Percentiles rank a stretch among this genome's conserved stretches.
Evolutionary conservation across 2,113 vertebrate genomes (phyloP).

Genomic region (Vireo altiloquus): DNA sequence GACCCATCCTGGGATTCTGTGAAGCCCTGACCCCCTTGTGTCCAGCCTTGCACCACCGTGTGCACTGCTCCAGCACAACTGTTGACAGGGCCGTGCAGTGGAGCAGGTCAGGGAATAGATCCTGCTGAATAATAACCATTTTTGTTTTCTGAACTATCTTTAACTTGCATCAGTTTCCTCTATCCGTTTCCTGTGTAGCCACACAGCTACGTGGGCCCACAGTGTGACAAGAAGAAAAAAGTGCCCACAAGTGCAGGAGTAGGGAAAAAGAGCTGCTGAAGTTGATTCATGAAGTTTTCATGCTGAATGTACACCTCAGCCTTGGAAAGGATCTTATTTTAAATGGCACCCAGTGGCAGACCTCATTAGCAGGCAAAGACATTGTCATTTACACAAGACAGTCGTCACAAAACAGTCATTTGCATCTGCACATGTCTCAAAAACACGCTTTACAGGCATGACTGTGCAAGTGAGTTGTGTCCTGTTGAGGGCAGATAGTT

Average conservation of each 20-base stretch:
- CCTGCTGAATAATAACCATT: neutral
- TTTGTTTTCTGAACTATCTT: constrained; percentile 16
- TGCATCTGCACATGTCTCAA: neutral
- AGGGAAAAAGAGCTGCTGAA: neutral
- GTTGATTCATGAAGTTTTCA: neutral
- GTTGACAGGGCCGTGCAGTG: rapidly evolving
- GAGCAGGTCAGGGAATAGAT: neutral
- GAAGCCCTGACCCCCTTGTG: neutral
- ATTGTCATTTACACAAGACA: neutral
- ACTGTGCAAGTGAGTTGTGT: neutral
- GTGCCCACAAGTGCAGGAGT: neutral
- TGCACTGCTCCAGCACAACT: neutral
- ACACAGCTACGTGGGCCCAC: neutral
- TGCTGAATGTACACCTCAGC: neutral
- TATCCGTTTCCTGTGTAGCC: neutral
- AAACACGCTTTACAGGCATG: neutral
- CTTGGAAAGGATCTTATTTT: neutral
- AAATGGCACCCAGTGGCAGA: neutral
- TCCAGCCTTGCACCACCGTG: neutral
- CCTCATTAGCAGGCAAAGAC: neutral
- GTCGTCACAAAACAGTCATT: neutral
- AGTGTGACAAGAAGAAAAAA: neutral
- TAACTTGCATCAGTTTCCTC: constrained; percentile 6
- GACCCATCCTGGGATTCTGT: neutral
- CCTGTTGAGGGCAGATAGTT: neutral